Evolutionary conservation across 2,888 invertebrate species (phyloP), one percentile per base, ranked within the genome.

Genomic region (Amblyjoppa fuscipennis): DNA sequence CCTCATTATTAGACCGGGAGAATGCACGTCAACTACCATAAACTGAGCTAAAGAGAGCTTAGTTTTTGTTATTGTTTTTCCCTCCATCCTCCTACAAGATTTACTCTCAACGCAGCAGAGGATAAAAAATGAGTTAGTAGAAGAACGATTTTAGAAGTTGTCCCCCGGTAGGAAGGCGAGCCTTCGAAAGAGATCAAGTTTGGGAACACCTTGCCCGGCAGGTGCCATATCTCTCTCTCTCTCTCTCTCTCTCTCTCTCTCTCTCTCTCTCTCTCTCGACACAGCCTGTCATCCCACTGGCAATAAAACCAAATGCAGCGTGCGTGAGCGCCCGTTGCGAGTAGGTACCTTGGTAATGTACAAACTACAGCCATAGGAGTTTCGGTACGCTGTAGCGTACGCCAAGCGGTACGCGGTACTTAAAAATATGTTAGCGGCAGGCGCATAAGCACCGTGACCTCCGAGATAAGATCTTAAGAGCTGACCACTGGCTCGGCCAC

Each of bases 371-470:
- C 81, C 81, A 86, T 78, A 70, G 78, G 66, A 76, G 59, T 73
- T 75, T 71, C 31, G 45, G 20, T 45, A 56, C 69, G 69, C 66
- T 20, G 34, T n/a, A 34, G 64, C 61, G 81, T 76, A 82, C 81
- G 68, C 68, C 66, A 81, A 83, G 87, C 85, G 61, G 81, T 76
- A 76, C 83, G 73, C 89, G 91, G 90, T 92, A 91, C 92, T 93
- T 93, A 93, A 93, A 93, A 93, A 92, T 93, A 92, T 93, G 93
- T 93, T 93, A 91, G 92, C 92, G 91, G 90, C 90, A 85, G 90
- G 90, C 90, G 90, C 91, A 93, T 93, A 93, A 94, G 92, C 92
- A 93, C 93, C 93, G 92, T 94, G 94, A 94, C 94, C 93, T 93
- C 92, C 90, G 90, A 89, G 93, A 94, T 94, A 94, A 83, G 90